Conservation (phyloP, 53 echinoderm and acorn worm species). For the Arbacia lixula region DNA sequence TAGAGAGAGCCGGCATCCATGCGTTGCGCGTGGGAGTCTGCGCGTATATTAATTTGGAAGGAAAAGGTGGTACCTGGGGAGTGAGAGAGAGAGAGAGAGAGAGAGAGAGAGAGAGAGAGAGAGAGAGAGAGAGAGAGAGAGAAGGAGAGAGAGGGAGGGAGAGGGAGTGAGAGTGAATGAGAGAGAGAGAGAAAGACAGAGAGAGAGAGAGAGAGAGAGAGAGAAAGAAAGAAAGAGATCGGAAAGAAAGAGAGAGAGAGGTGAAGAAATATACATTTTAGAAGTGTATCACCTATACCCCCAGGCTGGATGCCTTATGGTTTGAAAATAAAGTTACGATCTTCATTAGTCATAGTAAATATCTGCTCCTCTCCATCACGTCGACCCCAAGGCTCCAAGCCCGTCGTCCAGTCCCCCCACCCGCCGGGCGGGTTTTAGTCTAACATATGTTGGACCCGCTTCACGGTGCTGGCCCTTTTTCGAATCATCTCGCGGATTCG, state of each 20-base stretch:
- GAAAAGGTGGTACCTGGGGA: background rate
- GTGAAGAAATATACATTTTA: too few species aligned
- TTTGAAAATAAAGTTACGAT: constrained; percentile 15
- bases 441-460: constrained; percentile 14
- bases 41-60: constrained; percentile 16
- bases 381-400: too few species aligned
- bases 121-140: too few species aligned
- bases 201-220: too few species aligned
- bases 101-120: background rate
- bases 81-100: background rate
- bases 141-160: too few species aligned
- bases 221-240: too few species aligned
- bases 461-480: constrained; percentile 1
- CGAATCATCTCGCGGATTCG: constrained; percentile 18
- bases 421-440: constrained; percentile 3
- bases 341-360: constrained; percentile 41
- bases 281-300: too few species aligned
- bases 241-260: too few species aligned
- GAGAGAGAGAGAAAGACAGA: too few species aligned
- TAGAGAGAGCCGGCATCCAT: background rate
- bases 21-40: constrained; percentile 26
- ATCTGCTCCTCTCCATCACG: constrained; percentile 3
- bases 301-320: background rate
- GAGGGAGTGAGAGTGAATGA: too few species aligned
- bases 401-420: too few species aligned